phyloP scores from a whole-genome alignment of 2,888 invertebrate genomes.

The Scaptomyza polygonia region DNA sequence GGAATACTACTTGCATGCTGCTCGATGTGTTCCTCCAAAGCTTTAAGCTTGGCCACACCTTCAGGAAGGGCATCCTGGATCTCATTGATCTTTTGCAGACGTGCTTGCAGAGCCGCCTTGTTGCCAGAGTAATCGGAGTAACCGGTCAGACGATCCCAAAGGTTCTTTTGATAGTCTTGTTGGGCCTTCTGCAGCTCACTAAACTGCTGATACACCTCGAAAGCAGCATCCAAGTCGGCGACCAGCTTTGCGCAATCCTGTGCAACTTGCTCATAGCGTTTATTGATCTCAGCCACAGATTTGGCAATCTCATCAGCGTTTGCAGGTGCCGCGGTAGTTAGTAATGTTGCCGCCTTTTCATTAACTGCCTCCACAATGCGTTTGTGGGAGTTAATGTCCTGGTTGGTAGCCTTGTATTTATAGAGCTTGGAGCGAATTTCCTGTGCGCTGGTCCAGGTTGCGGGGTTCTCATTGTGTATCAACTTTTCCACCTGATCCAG shows the following conservation, averaged over 20 bases:
- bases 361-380: conserved; percentile 94
- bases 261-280: conserved; percentile 90
- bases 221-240: conserved; percentile 89
- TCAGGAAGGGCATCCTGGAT: conserved; percentile 91
- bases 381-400: conserved; percentile 96
- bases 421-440: conserved; percentile 93
- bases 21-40: conserved; percentile 90
- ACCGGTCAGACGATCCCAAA: conserved; percentile 93
- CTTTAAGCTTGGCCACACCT: conserved; percentile 91
- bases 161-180: conserved; percentile 94
- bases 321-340: conserved; percentile 85
- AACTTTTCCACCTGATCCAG: conserved; percentile 93
- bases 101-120: conserved; percentile 92
- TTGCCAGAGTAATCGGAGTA: conserved; percentile 95
- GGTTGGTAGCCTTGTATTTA: conserved; percentile 93
- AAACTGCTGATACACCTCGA: conserved; percentile 94
- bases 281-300: conserved; percentile 90
- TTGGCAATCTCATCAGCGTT: conserved; percentile 87
- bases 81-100: conserved; percentile 91
- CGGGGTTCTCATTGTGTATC: conserved; percentile 89
- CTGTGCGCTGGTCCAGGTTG: conserved; percentile 91
- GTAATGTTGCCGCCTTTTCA: conserved; percentile 92
- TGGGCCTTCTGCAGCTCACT: conserved; percentile 93
- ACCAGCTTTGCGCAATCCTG: conserved; percentile 89
- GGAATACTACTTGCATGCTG: conserved; percentile 89